Evolutionary conservation across 2,113 vertebrate species (phyloP).

Genomic region (Gnathonemus echidnorhynchus): DNA sequence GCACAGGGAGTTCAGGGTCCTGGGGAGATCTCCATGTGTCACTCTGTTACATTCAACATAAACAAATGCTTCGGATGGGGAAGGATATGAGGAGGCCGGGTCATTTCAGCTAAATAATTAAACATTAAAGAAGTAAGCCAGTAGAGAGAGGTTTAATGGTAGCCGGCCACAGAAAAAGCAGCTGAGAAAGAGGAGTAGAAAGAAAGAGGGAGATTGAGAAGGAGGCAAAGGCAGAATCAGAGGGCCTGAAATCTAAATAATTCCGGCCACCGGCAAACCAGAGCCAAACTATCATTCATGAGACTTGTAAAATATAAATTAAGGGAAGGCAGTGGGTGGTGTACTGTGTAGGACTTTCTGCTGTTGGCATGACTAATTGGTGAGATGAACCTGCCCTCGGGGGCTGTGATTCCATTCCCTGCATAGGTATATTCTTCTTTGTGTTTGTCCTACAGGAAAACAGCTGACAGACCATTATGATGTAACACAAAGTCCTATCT

Average conservation of each 20-base stretch:
- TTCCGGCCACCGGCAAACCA: not conserved
- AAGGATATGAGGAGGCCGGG: not conserved
- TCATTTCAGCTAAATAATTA: not conserved
- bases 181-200: not conserved
- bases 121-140: not conserved
- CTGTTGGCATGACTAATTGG: constrained; percentile 21
- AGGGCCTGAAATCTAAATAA: not conserved
- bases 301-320: constrained; percentile 17
- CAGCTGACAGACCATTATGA: not conserved
- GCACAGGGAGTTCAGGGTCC: not conserved
- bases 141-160: not conserved
- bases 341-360: constrained; percentile 10
- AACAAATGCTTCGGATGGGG: not conserved
- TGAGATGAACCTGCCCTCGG: not conserved
- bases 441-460: not conserved
- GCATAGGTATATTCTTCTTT: not conserved
- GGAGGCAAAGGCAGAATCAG: not conserved
- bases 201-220: not conserved
- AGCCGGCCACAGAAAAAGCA: not conserved
- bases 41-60: not conserved
- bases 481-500: not conserved
- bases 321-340: constrained; percentile 3
- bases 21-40: not conserved
- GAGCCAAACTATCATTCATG: constrained; percentile 15
- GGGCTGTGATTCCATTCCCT: not conserved